Percentiles rank a stretch among this genome's conserved stretches.
These are phyloP conservation scores for Drosophila paulistorum DNA, from an alignment of 1,140 invertebrate genomes.

Conservation along the genomic window DNA sequence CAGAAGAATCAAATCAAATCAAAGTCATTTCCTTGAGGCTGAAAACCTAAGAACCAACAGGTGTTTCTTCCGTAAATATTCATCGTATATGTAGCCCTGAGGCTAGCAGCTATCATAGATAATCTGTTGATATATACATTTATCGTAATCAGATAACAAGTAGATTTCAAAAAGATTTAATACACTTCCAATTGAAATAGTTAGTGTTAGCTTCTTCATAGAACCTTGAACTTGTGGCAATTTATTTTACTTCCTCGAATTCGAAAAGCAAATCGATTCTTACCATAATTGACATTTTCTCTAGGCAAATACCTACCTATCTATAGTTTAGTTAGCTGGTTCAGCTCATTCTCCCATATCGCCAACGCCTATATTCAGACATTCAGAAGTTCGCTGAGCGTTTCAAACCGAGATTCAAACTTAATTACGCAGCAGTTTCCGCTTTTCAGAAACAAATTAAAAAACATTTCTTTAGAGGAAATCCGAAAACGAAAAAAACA, in stretches of 20 bases:
- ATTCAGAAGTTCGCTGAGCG: constrained; percentile 30
- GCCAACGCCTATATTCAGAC: constrained; percentile 34
- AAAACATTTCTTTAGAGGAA: constrained; percentile 72
- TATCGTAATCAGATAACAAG: background rate
- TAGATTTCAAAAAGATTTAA: too few relatives aligned
- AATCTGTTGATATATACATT: background rate
- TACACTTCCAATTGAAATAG: too few relatives aligned
- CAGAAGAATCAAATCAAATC: constrained; percentile 25
- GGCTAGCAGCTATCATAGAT: background rate
- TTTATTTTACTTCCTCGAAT: constrained; percentile 4
- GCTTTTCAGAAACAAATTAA: constrained; percentile 36
- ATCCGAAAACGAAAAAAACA: constrained; percentile 36
- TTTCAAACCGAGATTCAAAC: constrained; percentile 36
- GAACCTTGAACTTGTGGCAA: background rate
- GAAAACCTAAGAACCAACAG: background rate
- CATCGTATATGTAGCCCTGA: background rate
- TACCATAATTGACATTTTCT: constrained; percentile 14
- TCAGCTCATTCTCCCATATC: constrained; percentile 59
- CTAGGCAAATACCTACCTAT: background rate
- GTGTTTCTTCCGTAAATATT: constrained; percentile 8
- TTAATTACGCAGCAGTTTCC: constrained; percentile 71
- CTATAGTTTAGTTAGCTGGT: background rate
- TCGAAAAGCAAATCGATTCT: background rate
- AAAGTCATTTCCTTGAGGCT: constrained; percentile 52
- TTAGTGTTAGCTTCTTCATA: too few relatives aligned